These are phyloP conservation scores for human (Homo sapiens) DNA, from an alignment of 2,113 vertebrate genomes.

Conservation along the genomic window GRCh38 chr1:26748501-26749000, in stretches of 20 bases:
- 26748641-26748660: constrained; percentile 57
- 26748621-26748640: constrained; percentile 14
- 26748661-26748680: constrained; percentile 27
- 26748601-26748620: constrained; percentile 39
- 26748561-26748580: constrained; percentile 42
- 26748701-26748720: constrained; percentile 27
- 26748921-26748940: no score
- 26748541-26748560: constrained; percentile 63
- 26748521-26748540: constrained; percentile 60
- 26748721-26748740: neutral
- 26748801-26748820: neutral
- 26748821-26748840: neutral
- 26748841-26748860: neutral
- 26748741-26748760: neutral
- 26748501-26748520: constrained; percentile 12
- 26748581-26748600: constrained; percentile 56
- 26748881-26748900: neutral
- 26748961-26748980: no score
- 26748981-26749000: no score
- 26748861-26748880: neutral
- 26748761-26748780: neutral
- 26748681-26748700: constrained; percentile 9
- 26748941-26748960: no score
- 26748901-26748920: no score
- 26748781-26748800: constrained; percentile 2